Percentiles rank a stretch among this genome's conserved stretches.
Conservation (phyloP, 2,797 vertebrate genomes). For the Eupleurogrammus muticus region DNA sequence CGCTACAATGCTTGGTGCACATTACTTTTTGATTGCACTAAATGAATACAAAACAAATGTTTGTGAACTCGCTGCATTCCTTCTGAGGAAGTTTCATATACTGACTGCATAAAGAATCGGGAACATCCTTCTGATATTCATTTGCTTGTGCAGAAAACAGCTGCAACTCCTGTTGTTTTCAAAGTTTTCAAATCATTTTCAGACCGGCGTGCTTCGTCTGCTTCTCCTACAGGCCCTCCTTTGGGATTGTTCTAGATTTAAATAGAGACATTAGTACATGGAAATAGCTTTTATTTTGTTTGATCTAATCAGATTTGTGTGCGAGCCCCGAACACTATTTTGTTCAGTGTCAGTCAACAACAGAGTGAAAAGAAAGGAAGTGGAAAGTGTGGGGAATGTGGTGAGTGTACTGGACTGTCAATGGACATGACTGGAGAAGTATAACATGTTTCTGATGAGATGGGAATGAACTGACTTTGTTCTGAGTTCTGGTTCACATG, state of each 20-base stretch:
- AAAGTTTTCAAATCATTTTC: background rate
- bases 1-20: too few relatives aligned
- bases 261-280: slow-evolving; percentile 6
- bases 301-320: slow-evolving; percentile 21
- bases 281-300: slow-evolving; percentile 16
- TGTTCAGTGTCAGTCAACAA: background rate
- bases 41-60: slow-evolving; percentile 60
- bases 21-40: background rate
- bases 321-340: slow-evolving; percentile 6
- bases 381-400: background rate
- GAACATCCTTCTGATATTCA: slow-evolving; percentile 49
- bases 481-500: slow-evolving; percentile 6
- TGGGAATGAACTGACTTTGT: slow-evolving; percentile 1
- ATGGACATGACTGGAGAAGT: slow-evolving; percentile 9
- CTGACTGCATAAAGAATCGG: slow-evolving; percentile 41
- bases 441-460: slow-evolving; percentile 24
- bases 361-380: background rate
- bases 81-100: slow-evolving; percentile 33
- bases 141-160: slow-evolving; percentile 34
- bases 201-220: background rate
- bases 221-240: background rate
- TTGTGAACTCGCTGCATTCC: slow-evolving; percentile 45
- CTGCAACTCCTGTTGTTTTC: slow-evolving; percentile 29
- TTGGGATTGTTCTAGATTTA: slow-evolving; percentile 15
- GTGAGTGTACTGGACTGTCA: background rate